Conservation (phyloP, 2,888 invertebrate genomes). For the Brachypalpus laphriformis region DNA sequence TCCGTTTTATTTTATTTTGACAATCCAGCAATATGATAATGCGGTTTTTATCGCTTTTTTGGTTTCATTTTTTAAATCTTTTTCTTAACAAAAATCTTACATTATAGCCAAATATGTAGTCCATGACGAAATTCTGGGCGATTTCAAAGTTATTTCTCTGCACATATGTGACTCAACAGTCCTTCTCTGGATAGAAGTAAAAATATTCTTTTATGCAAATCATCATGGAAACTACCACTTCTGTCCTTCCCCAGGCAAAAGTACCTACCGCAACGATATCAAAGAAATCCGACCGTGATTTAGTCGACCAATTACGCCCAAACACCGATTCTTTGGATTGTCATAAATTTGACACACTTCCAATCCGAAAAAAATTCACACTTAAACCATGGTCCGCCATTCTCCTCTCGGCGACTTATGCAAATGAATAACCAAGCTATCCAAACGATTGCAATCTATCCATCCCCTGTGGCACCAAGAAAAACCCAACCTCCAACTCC, state of each 20-base stretch:
- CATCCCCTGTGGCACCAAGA: slow-evolving; percentile 28
- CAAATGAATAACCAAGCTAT: slow-evolving; percentile 28
- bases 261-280: background rate
- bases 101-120: too few relatives aligned
- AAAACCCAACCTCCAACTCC: background rate
- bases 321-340: slow-evolving; percentile 21
- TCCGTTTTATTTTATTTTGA: too few relatives aligned
- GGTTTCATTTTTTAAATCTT: too few relatives aligned
- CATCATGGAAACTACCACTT: background rate
- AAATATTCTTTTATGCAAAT: slow-evolving; percentile 2
- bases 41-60: too few relatives aligned
- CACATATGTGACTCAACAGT: background rate
- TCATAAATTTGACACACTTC: slow-evolving; percentile 44
- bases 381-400: background rate
- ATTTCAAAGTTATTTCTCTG: background rate
- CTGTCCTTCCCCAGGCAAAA: background rate
- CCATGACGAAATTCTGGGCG: background rate
- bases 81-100: too few relatives aligned
- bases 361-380: background rate
- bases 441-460: slow-evolving; percentile 58
- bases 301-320: slow-evolving; percentile 39
- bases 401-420: slow-evolving; percentile 26
- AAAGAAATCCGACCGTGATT: slow-evolving; percentile 23
- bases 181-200: background rate
- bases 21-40: too few relatives aligned